Evolutionary conservation across 2,113 vertebrate genomes (phyloP).

Genomic region (Myodes glareolus): DNA sequence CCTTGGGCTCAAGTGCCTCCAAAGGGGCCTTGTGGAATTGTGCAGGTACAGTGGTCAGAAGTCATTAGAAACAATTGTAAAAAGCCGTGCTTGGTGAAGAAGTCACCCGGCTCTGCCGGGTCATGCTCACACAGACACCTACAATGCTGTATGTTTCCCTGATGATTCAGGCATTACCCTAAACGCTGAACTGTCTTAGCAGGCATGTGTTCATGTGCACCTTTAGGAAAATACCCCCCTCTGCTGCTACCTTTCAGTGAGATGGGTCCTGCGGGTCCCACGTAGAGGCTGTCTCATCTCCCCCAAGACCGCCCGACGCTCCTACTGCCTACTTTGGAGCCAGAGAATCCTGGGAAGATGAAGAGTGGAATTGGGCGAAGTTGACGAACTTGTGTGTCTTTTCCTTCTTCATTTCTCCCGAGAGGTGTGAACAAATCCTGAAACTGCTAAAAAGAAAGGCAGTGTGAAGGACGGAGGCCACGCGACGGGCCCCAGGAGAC

Average conservation of each 20-base stretch:
- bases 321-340: background rate
- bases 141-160: background rate
- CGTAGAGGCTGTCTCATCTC: background rate
- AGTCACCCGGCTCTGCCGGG: background rate
- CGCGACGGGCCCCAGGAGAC: background rate
- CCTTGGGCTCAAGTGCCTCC: background rate
- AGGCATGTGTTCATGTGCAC: background rate
- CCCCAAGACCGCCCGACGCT: background rate
- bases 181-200: background rate
- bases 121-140: background rate
- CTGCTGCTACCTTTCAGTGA: background rate
- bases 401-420: conserved; percentile 22
- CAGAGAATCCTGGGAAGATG: background rate
- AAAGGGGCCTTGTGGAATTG: background rate
- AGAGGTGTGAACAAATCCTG: conserved; percentile 64
- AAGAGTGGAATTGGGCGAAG: background rate
- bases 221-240: background rate
- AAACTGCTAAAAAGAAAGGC: conserved; percentile 34
- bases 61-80: background rate
- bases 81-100: background rate
- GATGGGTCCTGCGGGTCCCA: background rate
- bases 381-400: conserved; percentile 39
- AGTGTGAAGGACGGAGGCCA: background rate
- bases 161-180: background rate
- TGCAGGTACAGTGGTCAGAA: background rate